Evolutionary conservation across 2,888 invertebrate species (phyloP).

Genomic region (Chydorus sphaericus): DNA sequence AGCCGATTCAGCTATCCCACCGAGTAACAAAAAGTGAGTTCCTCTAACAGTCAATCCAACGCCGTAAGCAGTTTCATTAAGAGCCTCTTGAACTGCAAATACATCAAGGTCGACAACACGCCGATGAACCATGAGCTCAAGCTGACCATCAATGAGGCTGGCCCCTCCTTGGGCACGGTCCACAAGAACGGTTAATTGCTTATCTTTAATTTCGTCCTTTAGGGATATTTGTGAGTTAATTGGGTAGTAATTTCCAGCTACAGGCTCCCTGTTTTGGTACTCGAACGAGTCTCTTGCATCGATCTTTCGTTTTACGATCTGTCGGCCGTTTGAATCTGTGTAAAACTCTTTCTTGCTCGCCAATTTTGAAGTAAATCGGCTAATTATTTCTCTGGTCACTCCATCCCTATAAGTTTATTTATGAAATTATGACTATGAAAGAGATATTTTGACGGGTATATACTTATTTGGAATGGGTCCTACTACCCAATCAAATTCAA

Average conservation of each 20-base stretch:
- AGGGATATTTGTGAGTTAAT: slow-evolving; percentile 32
- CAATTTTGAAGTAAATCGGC: slow-evolving; percentile 33
- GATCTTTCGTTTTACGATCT: slow-evolving; percentile 26
- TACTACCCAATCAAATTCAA: slow-evolving; percentile 38
- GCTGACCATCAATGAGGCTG: slow-evolving; percentile 53
- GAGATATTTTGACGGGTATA: background rate
- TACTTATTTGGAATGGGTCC: slow-evolving; percentile 35
- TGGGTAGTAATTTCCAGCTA: slow-evolving; percentile 39
- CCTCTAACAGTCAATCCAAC: slow-evolving; percentile 41
- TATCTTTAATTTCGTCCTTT: slow-evolving; percentile 32
- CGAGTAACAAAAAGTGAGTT: slow-evolving; percentile 32
- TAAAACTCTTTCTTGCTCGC: slow-evolving; percentile 29
- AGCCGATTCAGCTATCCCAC: slow-evolving; percentile 20
- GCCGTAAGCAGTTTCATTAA: slow-evolving; percentile 43
- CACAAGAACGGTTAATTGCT: slow-evolving; percentile 1
- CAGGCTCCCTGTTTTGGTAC: slow-evolving; percentile 29
- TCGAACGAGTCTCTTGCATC: slow-evolving; percentile 32
- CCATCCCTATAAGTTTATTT: slow-evolving; percentile 21
- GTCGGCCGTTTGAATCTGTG: slow-evolving; percentile 41
- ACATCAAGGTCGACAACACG: slow-evolving; percentile 50
- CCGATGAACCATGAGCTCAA: slow-evolving; percentile 68
- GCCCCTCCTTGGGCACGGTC: slow-evolving; percentile 72
- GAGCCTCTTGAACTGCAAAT: slow-evolving; percentile 51
- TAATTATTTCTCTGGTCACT: slow-evolving; percentile 36
- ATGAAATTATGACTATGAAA: background rate